These are phyloP conservation scores for Apodemus speciosus DNA, from an alignment of 2,113 vertebrate genomes.

Conservation along the genomic window DNA sequence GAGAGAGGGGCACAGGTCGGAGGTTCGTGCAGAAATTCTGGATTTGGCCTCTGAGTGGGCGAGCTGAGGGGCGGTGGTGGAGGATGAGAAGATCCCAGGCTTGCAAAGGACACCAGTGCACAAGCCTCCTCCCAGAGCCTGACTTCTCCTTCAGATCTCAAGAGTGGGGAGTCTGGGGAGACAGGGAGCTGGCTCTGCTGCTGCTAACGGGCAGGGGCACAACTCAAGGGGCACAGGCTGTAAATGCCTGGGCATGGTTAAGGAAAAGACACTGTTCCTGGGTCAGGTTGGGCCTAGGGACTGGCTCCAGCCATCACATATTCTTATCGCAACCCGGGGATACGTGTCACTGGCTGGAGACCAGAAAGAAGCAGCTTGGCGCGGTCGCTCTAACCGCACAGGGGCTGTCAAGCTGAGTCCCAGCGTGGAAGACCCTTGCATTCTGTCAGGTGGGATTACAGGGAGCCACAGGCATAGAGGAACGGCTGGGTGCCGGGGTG, in stretches of 20 bases:
- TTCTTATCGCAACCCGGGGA: background rate
- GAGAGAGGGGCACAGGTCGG: background rate
- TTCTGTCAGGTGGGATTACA: fast-evolving
- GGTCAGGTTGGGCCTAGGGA: background rate
- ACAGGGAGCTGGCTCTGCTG: fast-evolving
- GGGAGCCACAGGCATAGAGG: background rate
- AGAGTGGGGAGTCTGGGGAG: no score
- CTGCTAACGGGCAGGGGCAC: background rate
- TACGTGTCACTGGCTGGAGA: background rate
- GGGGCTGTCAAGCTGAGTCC: background rate
- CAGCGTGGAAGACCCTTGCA: background rate
- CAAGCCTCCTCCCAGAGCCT: background rate
- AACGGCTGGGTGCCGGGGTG: background rate
- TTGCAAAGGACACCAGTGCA: no score
- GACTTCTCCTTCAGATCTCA: background rate
- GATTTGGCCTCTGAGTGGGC: background rate
- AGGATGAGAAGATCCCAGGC: fast-evolving
- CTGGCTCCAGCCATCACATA: fast-evolving
- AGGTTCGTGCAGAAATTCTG: background rate
- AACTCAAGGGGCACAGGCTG: background rate
- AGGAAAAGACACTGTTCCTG: background rate
- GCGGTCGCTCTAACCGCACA: background rate
- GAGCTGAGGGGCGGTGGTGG: background rate
- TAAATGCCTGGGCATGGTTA: fast-evolving
- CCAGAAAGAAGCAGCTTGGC: background rate